Evolutionary conservation across 2,113 vertebrate species (phyloP).

Genomic region (Gopherus evgoodei): DNA sequence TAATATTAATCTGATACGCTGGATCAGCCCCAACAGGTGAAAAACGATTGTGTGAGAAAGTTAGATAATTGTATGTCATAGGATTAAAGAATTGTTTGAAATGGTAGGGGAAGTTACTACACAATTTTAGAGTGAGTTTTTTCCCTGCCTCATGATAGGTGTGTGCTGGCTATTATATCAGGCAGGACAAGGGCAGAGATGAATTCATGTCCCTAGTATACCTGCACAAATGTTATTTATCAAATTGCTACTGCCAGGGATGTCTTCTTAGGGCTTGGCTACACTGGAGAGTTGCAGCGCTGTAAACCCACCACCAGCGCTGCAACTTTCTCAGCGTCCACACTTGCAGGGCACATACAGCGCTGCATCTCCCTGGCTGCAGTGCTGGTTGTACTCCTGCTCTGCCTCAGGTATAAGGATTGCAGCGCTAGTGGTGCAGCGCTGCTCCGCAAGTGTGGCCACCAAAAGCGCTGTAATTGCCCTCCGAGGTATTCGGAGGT

Average conservation of each 20-base stretch:
- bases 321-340: too few species aligned
- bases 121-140: neutral
- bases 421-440: too few species aligned
- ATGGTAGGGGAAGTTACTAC: conserved; percentile 41
- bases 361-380: too few species aligned
- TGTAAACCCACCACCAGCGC: too few species aligned
- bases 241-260: fast-evolving
- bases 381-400: too few species aligned
- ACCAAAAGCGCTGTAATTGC: too few species aligned
- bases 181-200: neutral
- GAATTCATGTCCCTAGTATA: neutral
- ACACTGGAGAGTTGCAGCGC: too few species aligned
- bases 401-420: too few species aligned
- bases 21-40: conserved; percentile 55
- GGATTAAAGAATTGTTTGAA: conserved; percentile 39
- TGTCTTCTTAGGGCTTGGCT: neutral
- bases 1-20: neutral
- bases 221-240: neutral
- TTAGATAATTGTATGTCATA: conserved; percentile 27
- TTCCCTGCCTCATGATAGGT: neutral
- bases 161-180: fast-evolving
- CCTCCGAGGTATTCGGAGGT: too few species aligned
- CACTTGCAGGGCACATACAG: too few species aligned
- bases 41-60: conserved; percentile 20
- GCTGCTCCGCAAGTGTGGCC: too few species aligned